phyloP scores from a whole-genome alignment of 2,888 invertebrate genomes.

The Mimas tiliae region DNA sequence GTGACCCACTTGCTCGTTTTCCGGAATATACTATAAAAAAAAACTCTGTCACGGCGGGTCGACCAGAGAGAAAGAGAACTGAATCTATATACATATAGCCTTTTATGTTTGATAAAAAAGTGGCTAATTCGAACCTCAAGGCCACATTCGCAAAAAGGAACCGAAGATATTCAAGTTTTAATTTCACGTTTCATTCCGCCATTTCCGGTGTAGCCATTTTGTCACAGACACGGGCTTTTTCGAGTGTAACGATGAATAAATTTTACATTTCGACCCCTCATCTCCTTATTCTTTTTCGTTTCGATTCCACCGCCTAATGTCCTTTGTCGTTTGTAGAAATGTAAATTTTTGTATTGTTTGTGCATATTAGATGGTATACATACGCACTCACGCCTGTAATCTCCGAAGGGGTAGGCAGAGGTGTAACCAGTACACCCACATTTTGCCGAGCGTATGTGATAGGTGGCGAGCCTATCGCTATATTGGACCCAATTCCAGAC shows the following conservation, averaged over 20 bases:
- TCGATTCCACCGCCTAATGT: slow-evolving; percentile 44
- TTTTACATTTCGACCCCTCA: slow-evolving; percentile 54
- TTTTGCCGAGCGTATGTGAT: no score
- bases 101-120: background rate
- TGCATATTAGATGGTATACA: background rate
- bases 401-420: no score
- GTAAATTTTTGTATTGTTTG: slow-evolving; percentile 35
- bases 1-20: no score
- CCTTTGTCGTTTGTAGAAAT: slow-evolving; percentile 45
- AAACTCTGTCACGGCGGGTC: no score
- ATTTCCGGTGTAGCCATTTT: slow-evolving; percentile 47
- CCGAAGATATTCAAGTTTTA: slow-evolving; percentile 41
- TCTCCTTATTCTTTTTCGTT: slow-evolving; percentile 45
- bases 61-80: no score
- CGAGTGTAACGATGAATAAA: slow-evolving; percentile 62
- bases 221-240: slow-evolving; percentile 45
- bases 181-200: slow-evolving; percentile 47
- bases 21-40: no score
- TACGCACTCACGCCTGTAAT: no score
- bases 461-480: no score
- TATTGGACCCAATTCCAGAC: no score
- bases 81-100: no score
- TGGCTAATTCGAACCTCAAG: background rate
- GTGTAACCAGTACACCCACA: no score
- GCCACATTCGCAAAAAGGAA: background rate